Evolutionary conservation across 2,797 vertebrate genomes (phyloP).

Genomic region (Spinus pinus): DNA sequence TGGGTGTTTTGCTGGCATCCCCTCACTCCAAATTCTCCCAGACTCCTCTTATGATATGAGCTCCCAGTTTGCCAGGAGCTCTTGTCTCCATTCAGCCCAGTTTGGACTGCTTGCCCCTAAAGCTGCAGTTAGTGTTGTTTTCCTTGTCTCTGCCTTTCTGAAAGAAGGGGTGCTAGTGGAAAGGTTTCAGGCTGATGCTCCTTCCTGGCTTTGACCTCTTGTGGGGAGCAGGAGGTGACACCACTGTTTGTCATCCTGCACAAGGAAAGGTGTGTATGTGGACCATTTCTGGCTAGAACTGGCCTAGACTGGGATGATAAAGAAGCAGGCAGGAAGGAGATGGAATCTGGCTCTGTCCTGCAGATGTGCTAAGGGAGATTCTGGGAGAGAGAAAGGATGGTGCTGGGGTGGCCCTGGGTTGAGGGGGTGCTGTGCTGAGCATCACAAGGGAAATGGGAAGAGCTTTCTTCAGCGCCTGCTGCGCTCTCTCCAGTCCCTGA

Average conservation of each 20-base stretch:
- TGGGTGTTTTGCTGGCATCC: not conserved
- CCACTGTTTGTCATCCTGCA: fast-evolving
- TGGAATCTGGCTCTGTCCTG: not conserved
- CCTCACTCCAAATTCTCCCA: not conserved
- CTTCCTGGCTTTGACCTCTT: not conserved
- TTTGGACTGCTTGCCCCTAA: not conserved
- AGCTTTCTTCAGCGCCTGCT: not conserved
- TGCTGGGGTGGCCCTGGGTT: not conserved
- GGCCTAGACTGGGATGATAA: not conserved
- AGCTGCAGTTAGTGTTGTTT: not conserved
- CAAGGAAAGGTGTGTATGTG: not conserved
- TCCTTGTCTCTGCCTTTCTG: not conserved
- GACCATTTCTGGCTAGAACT: not conserved
- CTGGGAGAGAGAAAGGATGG: not conserved
- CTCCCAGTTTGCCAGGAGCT: not conserved
- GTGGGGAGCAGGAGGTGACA: not conserved
- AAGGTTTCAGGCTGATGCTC: not conserved
- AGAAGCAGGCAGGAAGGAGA: not conserved
- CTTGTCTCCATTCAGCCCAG: not conserved
- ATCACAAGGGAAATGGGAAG: not conserved
- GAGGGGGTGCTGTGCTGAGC: not conserved
- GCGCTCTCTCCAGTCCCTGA: not conserved
- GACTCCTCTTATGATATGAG: not conserved
- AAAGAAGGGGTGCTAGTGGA: not conserved
- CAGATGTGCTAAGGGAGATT: not conserved